These are phyloP conservation scores for Atrina japonica DNA, from an alignment of 2,888 invertebrate genomes.

Conservation along the genomic window DNA sequence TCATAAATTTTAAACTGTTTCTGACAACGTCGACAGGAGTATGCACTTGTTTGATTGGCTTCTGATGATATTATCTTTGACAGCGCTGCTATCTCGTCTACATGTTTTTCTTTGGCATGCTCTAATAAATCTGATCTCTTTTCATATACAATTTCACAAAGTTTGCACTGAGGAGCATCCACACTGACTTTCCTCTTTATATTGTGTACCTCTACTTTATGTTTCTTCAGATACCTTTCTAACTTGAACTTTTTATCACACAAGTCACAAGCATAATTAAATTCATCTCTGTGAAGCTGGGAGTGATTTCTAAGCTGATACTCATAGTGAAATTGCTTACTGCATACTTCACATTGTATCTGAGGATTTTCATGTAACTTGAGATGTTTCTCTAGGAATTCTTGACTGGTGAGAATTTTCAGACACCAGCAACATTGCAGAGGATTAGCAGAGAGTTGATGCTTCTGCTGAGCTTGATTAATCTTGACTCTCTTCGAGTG, in stretches of 20 bases:
- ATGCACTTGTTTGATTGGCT: neutral
- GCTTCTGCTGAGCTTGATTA: neutral
- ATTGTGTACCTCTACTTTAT: neutral
- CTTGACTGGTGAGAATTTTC: slow-evolving; percentile 15
- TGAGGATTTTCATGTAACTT: slow-evolving; percentile 10
- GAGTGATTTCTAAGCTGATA: slow-evolving; percentile 10
- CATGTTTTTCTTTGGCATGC: slow-evolving; percentile 13
- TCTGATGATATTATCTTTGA: too few relatives aligned
- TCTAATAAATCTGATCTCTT: slow-evolving; percentile 6
- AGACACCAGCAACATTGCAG: slow-evolving; percentile 14
- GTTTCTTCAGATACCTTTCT: slow-evolving; percentile 15
- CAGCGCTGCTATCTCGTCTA: neutral
- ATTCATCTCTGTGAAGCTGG: slow-evolving; percentile 8
- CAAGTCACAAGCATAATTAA: neutral
- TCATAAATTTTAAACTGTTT: slow-evolving; percentile 9
- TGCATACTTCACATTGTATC: slow-evolving; percentile 6
- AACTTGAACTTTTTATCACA: slow-evolving; percentile 15
- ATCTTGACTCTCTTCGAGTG: slow-evolving; percentile 5
- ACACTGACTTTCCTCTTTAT: neutral
- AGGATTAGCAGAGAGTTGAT: slow-evolving; percentile 1
- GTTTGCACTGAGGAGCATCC: neutral
- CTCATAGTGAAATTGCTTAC: slow-evolving; percentile 6
- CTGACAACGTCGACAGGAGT: slow-evolving; percentile 8
- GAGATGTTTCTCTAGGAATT: slow-evolving; percentile 4
- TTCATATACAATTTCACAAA: slow-evolving; percentile 3